Percentiles rank a stretch among this genome's conserved stretches.
Conservation (phyloP, 2,113 vertebrate genomes). For the Heteronetta atricapilla region DNA sequence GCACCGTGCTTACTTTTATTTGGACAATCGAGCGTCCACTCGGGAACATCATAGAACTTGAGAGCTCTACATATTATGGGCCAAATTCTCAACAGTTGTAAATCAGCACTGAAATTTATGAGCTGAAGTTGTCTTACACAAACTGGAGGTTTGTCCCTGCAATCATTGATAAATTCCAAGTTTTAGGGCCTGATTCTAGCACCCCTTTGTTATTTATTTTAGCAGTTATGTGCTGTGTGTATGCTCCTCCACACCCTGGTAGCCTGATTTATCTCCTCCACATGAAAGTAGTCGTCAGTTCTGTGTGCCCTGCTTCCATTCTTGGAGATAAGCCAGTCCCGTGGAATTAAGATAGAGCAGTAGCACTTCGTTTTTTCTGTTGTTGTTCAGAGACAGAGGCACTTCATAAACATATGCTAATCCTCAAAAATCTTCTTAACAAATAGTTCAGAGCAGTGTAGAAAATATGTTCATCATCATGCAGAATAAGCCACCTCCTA, state of each 20-base stretch:
- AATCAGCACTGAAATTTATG: neutral
- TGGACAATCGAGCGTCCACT: neutral
- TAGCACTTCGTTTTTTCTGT: neutral
- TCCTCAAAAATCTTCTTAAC: neutral
- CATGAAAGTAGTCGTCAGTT: neutral
- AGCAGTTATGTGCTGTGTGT: neutral
- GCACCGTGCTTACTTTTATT: neutral
- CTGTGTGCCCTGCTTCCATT: neutral
- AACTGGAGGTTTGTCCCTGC: neutral
- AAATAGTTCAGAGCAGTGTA: neutral
- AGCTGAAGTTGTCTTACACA: neutral
- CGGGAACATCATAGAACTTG: neutral
- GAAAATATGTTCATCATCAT: neutral
- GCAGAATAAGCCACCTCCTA: neutral
- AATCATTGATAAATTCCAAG: neutral
- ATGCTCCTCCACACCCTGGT: neutral
- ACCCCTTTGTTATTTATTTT: neutral
- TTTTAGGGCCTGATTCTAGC: neutral
- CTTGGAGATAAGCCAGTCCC: neutral
- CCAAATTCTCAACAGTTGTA: neutral
- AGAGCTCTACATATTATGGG: neutral
- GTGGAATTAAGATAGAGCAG: neutral
- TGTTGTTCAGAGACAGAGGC: neutral
- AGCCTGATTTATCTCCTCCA: neutral
- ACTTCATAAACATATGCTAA: conserved; percentile 16